phyloP scores from a whole-genome alignment of 1,140 invertebrate species.

The Drosophila ambigua region DNA sequence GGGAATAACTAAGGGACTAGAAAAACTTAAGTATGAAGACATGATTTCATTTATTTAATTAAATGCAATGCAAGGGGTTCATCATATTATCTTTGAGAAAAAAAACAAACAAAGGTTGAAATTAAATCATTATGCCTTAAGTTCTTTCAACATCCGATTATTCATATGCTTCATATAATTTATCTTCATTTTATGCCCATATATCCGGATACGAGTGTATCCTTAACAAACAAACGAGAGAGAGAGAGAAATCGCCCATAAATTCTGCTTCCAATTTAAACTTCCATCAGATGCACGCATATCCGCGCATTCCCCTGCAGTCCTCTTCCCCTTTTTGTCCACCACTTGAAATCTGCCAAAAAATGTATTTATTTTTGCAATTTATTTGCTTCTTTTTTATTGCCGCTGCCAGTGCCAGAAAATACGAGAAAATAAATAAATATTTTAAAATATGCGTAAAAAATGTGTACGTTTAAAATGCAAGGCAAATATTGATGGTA shows the following conservation, averaged over 20 bases:
- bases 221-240: background rate
- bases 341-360: constrained; percentile 15
- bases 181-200: constrained; percentile 25
- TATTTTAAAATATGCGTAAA: constrained; percentile 71
- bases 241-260: constrained; percentile 25
- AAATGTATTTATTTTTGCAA: constrained; percentile 34
- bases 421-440: constrained; percentile 54
- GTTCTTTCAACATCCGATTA: constrained; percentile 1
- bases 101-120: too few species aligned
- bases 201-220: constrained; percentile 6
- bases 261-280: constrained; percentile 40
- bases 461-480: constrained; percentile 60
- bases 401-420: constrained; percentile 20
- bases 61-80: background rate
- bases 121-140: too few species aligned
- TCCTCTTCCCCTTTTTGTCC: background rate
- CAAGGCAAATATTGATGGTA: constrained; percentile 59
- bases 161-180: constrained; percentile 13
- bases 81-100: background rate
- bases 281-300: constrained; percentile 24
- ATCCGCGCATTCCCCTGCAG: background rate
- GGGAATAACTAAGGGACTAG: too few species aligned
- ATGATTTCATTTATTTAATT: too few species aligned
- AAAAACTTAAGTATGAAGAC: too few species aligned
- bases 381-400: constrained; percentile 4